A percentile compares a stretch with the other conserved stretches of the same genome.
Conservation (phyloP, 2,888 invertebrate genomes). For the Drosophila monieri region DNA sequence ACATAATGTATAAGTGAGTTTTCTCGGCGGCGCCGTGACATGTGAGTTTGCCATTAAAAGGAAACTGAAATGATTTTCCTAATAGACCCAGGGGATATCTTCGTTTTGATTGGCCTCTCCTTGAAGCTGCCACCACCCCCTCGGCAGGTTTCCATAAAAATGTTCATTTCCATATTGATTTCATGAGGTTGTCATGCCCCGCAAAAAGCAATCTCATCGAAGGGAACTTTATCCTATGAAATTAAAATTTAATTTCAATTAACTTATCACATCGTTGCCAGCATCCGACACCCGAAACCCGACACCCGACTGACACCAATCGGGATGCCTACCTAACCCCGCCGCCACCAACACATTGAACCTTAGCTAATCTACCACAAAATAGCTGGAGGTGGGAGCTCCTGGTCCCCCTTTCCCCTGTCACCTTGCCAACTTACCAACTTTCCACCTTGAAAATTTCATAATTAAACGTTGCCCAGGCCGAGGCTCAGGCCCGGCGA, state of each 20-base stretch:
- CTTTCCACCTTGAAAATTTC: constrained; percentile 73
- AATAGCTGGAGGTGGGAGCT: constrained; percentile 15
- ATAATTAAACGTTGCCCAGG: constrained; percentile 68
- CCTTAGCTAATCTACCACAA: constrained; percentile 64
- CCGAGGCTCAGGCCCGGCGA: neutral
- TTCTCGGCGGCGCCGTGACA: constrained; percentile 40
- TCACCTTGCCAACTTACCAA: constrained; percentile 44
- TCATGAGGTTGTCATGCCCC: constrained; percentile 2
- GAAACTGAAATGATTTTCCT: constrained; percentile 50
- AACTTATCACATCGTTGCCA: constrained; percentile 52
- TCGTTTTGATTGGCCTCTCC: constrained; percentile 42
- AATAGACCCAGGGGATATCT: constrained; percentile 46
- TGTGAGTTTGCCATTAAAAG: constrained; percentile 44
- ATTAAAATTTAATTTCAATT: constrained; percentile 54
- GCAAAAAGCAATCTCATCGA: constrained; percentile 33
- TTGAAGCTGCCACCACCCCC: neutral
- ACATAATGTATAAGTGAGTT: constrained; percentile 53
- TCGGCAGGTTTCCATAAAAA: neutral
- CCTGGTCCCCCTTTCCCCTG: neutral
- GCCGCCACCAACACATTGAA: constrained; percentile 49
- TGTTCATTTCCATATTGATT: constrained; percentile 41
- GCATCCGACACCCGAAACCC: constrained; percentile 41
- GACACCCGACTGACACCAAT: constrained; percentile 50
- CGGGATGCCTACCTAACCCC: constrained; percentile 39
- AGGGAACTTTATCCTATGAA: constrained; percentile 45